Evolutionary conservation across 2,888 invertebrate species (phyloP).

Genomic region (Folsomia manolachei): DNA sequence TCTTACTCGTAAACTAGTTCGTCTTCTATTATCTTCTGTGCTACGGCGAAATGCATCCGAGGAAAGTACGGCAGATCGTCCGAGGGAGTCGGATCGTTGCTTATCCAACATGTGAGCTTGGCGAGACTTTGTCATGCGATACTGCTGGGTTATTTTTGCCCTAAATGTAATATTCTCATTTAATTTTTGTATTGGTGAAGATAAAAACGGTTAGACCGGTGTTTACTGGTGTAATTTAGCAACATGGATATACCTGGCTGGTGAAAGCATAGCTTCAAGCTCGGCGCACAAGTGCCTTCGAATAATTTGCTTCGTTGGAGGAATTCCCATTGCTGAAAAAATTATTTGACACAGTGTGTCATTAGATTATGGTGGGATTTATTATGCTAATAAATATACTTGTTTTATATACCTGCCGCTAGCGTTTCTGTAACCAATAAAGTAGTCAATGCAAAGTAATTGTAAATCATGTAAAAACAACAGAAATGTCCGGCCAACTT

Average conservation of each 20-base stretch:
- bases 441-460: background rate
- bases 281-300: slow-evolving; percentile 86
- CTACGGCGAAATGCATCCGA: slow-evolving; percentile 47
- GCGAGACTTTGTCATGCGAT: slow-evolving; percentile 49
- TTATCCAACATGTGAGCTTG: slow-evolving; percentile 44
- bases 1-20: slow-evolving; percentile 63
- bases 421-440: background rate
- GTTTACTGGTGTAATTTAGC: too few relatives aligned
- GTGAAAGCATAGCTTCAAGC: slow-evolving; percentile 83
- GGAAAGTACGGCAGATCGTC: slow-evolving; percentile 38
- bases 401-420: background rate
- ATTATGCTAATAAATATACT: too few relatives aligned
- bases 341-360: too few relatives aligned
- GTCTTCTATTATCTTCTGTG: slow-evolving; percentile 53
- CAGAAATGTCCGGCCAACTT: slow-evolving; percentile 76
- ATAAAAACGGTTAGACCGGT: background rate
- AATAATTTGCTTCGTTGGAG: slow-evolving; percentile 88
- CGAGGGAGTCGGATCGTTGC: slow-evolving; percentile 48
- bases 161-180: slow-evolving; percentile 23
- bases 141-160: slow-evolving; percentile 51
- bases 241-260: slow-evolving; percentile 88
- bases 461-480: background rate
- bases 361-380: too few relatives aligned
- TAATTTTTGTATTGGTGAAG: too few relatives aligned
- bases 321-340: slow-evolving; percentile 71